Evolutionary conservation across 2,888 invertebrate genomes (phyloP), one percentile per base, ranked within the genome.

Genomic region (Rhingia rostrata): DNA sequence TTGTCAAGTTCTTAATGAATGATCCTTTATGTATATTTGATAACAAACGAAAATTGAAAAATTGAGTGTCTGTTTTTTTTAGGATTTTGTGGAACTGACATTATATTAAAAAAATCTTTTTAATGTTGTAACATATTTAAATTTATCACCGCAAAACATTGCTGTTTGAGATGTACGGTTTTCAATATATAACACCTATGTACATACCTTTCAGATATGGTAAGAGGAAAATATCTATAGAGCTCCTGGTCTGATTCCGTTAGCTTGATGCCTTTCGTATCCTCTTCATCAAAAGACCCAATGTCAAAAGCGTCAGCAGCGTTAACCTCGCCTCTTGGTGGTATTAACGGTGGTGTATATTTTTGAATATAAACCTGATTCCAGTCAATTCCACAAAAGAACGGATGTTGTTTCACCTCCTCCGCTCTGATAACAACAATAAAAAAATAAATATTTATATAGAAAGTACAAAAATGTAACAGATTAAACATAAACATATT

Each of bases 231-330:
- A 92, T 99, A 98, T 92, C 98, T 98, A 93, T 99, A 99, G 87
- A 99, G 93, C 89, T 99, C 99, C 92, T 99, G 99, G 92, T 99
- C 99, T 2, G 97, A 94, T 88, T 99, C 99, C 4, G 97, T 97
- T 89, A 99, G 92, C 94, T 99, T 99, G 89, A 99, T 99, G 86
- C 99, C 99, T 92, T 99, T 99, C 37, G 99, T 99, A 91, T 99
- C 99, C 91, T 99, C 99, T 91, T 99, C 99, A 90, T 99, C 99
- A 92, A 99, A 99, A 87, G 99, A 99, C 86, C 99, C 99, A 90
- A 99, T 99, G 91, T 99, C 99, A 92, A 99, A 99, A 33, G 99
- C 99, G 92, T 99, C 99, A 0, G 99, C 99, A 3, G 99, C 99
- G 92, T 99, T 99, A 35, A 99, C 99, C 92, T 99, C 99, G 3